Conservation (phyloP, 2,113 vertebrate species). For the western clawed frog (Xenopus tropicalis) region UCB_Xtro_10.0 CM004451.2:71472001-71472500, state of each 20-base stretch:
- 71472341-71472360: conserved; percentile 70
- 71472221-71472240: conserved; percentile 74
- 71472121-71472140: conserved; percentile 69
- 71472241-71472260: conserved; percentile 72
- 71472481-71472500: conserved; percentile 60
- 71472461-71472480: not conserved
- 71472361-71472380: conserved; percentile 67
- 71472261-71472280: conserved; percentile 78
- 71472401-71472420: conserved; percentile 66
- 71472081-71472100: conserved; percentile 69
- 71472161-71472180: conserved; percentile 76
- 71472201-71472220: conserved; percentile 71
- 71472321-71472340: conserved; percentile 57
- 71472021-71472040: conserved; percentile 14
- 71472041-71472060: conserved; percentile 43
- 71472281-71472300: conserved; percentile 77
- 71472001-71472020: conserved; percentile 12
- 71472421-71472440: conserved; percentile 68
- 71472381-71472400: conserved; percentile 64
- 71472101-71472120: conserved; percentile 71
- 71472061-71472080: conserved; percentile 66
- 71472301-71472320: conserved; percentile 69
- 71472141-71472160: conserved; percentile 74
- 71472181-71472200: conserved; percentile 71
- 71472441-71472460: conserved; percentile 43